Percentiles rank a stretch among this genome's conserved stretches.
These are phyloP conservation scores for Scolopax rusticola DNA, from an alignment of 2,797 vertebrate species.

Conservation along the genomic window DNA sequence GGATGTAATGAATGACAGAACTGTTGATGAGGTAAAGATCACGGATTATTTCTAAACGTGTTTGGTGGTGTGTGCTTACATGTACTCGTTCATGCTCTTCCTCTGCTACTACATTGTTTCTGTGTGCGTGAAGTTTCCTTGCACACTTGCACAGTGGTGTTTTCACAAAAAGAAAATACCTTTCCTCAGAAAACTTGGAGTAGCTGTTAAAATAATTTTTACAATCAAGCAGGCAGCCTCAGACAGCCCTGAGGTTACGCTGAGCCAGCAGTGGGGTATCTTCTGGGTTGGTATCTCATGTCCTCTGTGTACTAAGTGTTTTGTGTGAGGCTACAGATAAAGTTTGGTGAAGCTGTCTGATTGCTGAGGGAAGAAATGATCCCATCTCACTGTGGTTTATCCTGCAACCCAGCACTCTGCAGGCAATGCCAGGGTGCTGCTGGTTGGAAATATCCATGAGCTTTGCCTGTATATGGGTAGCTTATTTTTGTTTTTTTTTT, in stretches of 20 bases:
- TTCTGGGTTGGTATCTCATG: rapidly evolving
- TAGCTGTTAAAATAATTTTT: background rate
- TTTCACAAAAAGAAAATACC: background rate
- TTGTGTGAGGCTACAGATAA: background rate
- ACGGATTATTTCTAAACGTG: background rate
- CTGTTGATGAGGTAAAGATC: constrained; percentile 88
- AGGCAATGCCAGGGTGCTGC: background rate
- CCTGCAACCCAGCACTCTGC: background rate
- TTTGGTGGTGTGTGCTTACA: background rate
- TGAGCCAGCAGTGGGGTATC: background rate
- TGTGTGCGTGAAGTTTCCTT: background rate
- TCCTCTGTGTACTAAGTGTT: background rate
- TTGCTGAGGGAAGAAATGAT: background rate
- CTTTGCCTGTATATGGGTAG: background rate
- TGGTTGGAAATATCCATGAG: background rate
- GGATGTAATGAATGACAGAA: constrained; percentile 87
- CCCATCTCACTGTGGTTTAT: background rate
- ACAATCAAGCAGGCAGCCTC: background rate
- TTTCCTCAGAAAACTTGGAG: background rate
- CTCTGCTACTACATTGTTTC: background rate
- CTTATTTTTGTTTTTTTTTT: background rate
- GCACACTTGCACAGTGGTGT: background rate
- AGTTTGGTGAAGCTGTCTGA: background rate
- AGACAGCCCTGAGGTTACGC: background rate
- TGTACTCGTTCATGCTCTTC: background rate